phyloP scores from a whole-genome alignment of 2,888 invertebrate genomes.

The Elegia similella region DNA sequence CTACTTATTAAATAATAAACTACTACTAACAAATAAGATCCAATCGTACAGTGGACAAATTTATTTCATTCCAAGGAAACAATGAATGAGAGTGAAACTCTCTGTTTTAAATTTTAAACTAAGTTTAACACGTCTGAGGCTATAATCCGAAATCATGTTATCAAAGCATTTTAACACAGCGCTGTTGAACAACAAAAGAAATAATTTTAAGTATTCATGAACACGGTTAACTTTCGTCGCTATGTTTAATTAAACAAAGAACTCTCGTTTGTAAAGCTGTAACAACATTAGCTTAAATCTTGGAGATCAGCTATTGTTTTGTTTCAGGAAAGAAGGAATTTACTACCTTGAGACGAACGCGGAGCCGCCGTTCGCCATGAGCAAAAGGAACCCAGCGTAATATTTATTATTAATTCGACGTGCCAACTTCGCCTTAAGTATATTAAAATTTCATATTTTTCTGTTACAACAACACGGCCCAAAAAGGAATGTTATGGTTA shows the following conservation, averaged over 20 bases:
- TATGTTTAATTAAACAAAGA: constrained; percentile 60
- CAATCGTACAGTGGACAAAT: too few relatives aligned
- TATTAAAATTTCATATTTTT: constrained; percentile 56
- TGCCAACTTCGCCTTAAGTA: constrained; percentile 51
- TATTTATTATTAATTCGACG: constrained; percentile 52
- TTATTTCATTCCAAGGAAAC: too few relatives aligned
- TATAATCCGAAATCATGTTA: not conserved
- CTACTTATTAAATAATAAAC: too few relatives aligned
- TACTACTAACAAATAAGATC: too few relatives aligned
- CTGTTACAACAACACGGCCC: constrained; percentile 28
- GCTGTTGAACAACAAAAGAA: constrained; percentile 40
- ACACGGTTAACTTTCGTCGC: constrained; percentile 45
- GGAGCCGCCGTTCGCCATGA: constrained; percentile 74
- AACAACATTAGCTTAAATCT: constrained; percentile 55
- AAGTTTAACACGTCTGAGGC: not conserved
- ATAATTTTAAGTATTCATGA: constrained; percentile 48
- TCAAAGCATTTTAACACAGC: constrained; percentile 16
- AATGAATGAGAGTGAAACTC: too few relatives aligned
- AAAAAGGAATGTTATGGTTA: not conserved
- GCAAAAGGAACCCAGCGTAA: constrained; percentile 59
- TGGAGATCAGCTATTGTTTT: constrained; percentile 55
- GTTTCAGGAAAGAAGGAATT: constrained; percentile 79
- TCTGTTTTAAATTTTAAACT: not conserved
- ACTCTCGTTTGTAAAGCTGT: constrained; percentile 50
- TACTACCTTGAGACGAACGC: constrained; percentile 79